phyloP scores from a whole-genome alignment of 2,113 vertebrate species.

The Tichodroma muraria region DNA sequence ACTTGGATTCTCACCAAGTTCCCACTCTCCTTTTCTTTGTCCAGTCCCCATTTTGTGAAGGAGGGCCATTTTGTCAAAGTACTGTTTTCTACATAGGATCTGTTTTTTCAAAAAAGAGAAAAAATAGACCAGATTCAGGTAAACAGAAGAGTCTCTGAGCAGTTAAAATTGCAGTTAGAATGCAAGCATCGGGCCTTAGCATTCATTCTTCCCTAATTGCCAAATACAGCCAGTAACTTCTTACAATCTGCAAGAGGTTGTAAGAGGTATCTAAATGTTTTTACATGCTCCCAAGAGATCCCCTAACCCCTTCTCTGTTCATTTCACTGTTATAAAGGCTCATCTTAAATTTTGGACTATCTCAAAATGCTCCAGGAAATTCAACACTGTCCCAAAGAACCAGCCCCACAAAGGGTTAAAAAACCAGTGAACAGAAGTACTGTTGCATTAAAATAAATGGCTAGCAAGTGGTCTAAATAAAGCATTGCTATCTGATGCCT shows the following conservation, averaged over 20 bases:
- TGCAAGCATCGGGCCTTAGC: not conserved
- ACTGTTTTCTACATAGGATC: not conserved
- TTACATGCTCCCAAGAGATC: not conserved
- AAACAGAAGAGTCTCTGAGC: not conserved
- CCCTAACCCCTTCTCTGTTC: not conserved
- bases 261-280: not conserved
- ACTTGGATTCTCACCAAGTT: not conserved
- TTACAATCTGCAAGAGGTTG: not conserved
- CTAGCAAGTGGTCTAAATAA: constrained; percentile 49
- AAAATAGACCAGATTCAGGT: not conserved
- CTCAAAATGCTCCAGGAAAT: constrained; percentile 42
- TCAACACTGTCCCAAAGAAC: constrained; percentile 8
- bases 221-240: not conserved
- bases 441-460: constrained; percentile 39
- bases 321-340: not conserved
- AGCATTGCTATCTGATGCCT: constrained; percentile 60
- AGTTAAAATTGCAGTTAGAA: not conserved
- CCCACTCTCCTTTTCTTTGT: not conserved
- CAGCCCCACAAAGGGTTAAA: constrained; percentile 22
- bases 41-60: not conserved
- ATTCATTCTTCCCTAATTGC: not conserved
- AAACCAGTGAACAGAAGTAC: constrained; percentile 47
- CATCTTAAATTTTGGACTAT: not conserved
- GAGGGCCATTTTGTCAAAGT: not conserved
- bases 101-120: not conserved